Conservation (phyloP, 2,888 invertebrate species). For the Epirrhoe alternata region DNA sequence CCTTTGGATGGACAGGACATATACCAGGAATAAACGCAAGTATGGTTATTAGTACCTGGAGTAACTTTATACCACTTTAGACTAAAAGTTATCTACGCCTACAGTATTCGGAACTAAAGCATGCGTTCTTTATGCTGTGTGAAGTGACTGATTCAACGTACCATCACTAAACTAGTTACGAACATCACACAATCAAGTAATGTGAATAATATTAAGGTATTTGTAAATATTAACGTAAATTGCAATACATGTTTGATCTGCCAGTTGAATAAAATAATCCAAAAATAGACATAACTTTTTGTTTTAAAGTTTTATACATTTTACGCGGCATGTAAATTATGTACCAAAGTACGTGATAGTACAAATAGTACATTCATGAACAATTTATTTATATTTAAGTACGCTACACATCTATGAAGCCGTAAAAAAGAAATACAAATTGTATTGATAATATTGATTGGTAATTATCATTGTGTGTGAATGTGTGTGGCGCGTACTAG, state of each 20-base stretch:
- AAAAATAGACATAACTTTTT: slow-evolving; percentile 25
- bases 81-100: slow-evolving; percentile 1
- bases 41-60: too few species aligned
- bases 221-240: slow-evolving; percentile 28
- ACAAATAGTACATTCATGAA: slow-evolving; percentile 25
- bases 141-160: slow-evolving; percentile 23
- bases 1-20: too few species aligned
- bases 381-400: slow-evolving; percentile 18
- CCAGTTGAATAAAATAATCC: slow-evolving; percentile 26
- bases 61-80: too few species aligned
- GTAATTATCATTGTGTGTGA: background rate
- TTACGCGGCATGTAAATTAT: slow-evolving; percentile 19
- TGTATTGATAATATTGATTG: background rate
- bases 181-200: slow-evolving; percentile 23
- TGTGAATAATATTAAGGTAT: slow-evolving; percentile 8
- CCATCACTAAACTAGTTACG: slow-evolving; percentile 12
- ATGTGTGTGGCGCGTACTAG: slow-evolving; percentile 11
- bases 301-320: slow-evolving; percentile 22
- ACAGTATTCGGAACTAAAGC: slow-evolving; percentile 7
- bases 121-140: slow-evolving; percentile 6
- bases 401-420: slow-evolving; percentile 3
- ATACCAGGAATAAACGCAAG: too few species aligned
- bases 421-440: background rate
- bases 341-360: slow-evolving; percentile 38
- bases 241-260: slow-evolving; percentile 17